Conservation (phyloP, 2,113 vertebrate species). For the Sarotherodon lohbergeri region DNA sequence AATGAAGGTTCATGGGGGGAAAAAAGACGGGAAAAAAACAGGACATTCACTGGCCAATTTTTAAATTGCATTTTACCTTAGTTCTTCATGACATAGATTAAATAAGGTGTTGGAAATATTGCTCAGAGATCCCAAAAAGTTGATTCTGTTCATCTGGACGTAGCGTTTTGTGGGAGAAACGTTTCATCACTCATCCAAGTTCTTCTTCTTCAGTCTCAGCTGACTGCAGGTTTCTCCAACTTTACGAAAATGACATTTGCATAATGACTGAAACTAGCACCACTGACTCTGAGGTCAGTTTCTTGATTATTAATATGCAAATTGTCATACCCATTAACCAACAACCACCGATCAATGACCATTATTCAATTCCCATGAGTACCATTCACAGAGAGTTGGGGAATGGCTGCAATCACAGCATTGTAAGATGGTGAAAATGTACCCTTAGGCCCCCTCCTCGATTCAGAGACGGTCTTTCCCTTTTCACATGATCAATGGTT, state of each 20-base stretch:
- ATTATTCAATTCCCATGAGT: background rate
- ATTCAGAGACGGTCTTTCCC: background rate
- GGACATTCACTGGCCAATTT: background rate
- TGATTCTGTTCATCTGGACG: background rate
- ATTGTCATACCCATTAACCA: background rate
- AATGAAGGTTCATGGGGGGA: background rate
- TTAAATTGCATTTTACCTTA: background rate
- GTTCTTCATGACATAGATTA: background rate
- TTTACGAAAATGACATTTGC: background rate
- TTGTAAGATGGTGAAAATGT: background rate
- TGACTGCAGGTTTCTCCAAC: background rate
- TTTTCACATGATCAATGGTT: background rate
- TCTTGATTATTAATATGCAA: background rate
- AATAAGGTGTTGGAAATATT: background rate
- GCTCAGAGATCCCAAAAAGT: background rate
- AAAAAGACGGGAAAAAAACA: rapidly evolving
- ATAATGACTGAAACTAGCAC: background rate
- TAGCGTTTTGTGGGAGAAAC: background rate
- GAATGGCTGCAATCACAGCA: background rate
- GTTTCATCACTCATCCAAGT: background rate
- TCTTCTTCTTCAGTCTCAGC: background rate
- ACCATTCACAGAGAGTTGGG: background rate
- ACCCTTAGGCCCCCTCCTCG: background rate
- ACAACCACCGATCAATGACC: background rate
- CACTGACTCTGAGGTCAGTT: background rate